phyloP scores from a whole-genome alignment of 2,888 invertebrate species.

The Hofmannophila pseudospretella region DNA sequence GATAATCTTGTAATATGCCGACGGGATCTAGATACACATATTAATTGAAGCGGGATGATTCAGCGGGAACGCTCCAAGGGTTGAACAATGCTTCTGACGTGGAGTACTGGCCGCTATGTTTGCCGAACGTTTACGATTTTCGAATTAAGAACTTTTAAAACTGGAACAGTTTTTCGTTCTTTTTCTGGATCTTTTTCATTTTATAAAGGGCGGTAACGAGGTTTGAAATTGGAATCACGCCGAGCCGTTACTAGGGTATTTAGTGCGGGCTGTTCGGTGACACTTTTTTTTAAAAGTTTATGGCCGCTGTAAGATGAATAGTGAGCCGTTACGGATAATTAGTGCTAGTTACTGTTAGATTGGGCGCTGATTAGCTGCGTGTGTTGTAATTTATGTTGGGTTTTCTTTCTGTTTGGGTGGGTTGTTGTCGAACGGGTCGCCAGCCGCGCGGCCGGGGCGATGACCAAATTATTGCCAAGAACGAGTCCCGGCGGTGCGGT shows the following conservation, averaged over 20 bases:
- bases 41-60: constrained; percentile 66
- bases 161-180: constrained; percentile 30
- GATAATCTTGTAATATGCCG: constrained; percentile 61
- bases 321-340: constrained; percentile 48
- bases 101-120: constrained; percentile 24
- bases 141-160: constrained; percentile 32
- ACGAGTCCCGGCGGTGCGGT: constrained; percentile 47
- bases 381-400: constrained; percentile 22
- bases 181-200: constrained; percentile 32
- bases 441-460: constrained; percentile 45
- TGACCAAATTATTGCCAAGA: constrained; percentile 71
- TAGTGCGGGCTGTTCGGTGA: constrained; percentile 49
- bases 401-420: constrained; percentile 16
- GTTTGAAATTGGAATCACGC: constrained; percentile 67
- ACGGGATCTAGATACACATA: constrained; percentile 54
- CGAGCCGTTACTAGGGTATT: constrained; percentile 53
- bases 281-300: constrained; percentile 48
- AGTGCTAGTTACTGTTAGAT: constrained; percentile 51
- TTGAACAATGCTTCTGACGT: constrained; percentile 43
- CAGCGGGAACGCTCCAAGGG: constrained; percentile 52
- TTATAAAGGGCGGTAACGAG: constrained; percentile 56
- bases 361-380: constrained; percentile 25
- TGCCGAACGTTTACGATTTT: constrained; percentile 31
- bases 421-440: constrained; percentile 18
- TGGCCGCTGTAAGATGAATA: constrained; percentile 43